These are phyloP conservation scores for Microplitis deprimator DNA, from an alignment of 2,888 invertebrate species.

Conservation along the genomic window DNA sequence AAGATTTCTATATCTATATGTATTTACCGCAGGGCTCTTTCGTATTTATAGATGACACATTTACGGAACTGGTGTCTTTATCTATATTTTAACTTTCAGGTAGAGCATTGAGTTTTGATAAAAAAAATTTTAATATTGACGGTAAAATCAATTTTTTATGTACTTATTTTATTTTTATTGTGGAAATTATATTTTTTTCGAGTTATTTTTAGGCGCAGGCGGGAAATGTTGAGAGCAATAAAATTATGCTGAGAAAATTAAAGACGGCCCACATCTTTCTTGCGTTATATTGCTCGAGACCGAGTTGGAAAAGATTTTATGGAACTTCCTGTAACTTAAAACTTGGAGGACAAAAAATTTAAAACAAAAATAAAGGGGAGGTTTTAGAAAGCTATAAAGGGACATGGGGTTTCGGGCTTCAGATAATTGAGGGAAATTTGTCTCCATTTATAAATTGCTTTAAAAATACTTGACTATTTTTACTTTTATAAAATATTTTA, in stretches of 20 bases:
- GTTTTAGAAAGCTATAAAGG: neutral
- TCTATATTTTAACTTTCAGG: slow-evolving; percentile 28
- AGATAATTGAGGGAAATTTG: too few species aligned
- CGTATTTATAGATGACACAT: slow-evolving; percentile 70
- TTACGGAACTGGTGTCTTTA: slow-evolving; percentile 54
- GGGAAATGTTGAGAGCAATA: neutral
- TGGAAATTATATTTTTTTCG: too few species aligned
- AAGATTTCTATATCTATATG: neutral
- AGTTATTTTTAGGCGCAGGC: neutral
- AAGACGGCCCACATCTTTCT: neutral
- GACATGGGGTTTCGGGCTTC: too few species aligned
- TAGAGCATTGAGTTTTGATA: neutral
- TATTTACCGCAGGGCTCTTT: slow-evolving; percentile 40
- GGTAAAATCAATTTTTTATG: too few species aligned
- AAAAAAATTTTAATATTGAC: too few species aligned
- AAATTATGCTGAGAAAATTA: neutral
- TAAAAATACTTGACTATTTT: too few species aligned
- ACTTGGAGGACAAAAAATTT: neutral
- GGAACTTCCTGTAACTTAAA: neutral
- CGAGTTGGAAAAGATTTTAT: neutral
- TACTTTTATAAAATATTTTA: too few species aligned
- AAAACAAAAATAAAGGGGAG: slow-evolving; percentile 4
- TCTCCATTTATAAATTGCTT: too few species aligned
- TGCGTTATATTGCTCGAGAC: neutral
- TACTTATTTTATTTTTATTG: too few species aligned